These are phyloP conservation scores for Epinephelus lanceolatus DNA, from an alignment of 2,113 vertebrate genomes.

Conservation along the genomic window DNA sequence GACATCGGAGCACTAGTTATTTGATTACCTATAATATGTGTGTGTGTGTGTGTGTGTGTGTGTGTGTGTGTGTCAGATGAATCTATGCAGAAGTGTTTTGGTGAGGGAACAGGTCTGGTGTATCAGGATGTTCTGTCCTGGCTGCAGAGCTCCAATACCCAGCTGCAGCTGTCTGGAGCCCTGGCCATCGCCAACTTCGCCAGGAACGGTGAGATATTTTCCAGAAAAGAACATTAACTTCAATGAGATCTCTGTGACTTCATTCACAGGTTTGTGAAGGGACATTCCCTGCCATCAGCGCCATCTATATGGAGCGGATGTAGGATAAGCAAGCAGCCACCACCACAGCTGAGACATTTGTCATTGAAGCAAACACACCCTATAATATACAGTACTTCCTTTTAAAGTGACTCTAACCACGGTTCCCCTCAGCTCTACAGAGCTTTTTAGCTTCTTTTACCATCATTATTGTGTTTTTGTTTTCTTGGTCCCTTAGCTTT, in stretches of 20 bases:
- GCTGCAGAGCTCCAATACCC: constrained; percentile 81
- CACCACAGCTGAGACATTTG: background rate
- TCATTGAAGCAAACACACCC: too few species aligned
- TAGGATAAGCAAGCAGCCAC: background rate
- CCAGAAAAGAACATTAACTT: background rate
- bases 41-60: background rate
- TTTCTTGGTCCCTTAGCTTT: too few species aligned
- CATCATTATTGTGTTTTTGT: too few species aligned
- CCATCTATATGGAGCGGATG: background rate
- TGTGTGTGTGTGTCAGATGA: constrained; percentile 75
- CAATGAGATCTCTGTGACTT: background rate
- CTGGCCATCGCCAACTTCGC: constrained; percentile 83
- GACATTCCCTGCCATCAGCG: background rate
- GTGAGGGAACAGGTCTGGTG: constrained; percentile 76
- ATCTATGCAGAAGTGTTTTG: constrained; percentile 84
- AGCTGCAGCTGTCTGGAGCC: constrained; percentile 81
- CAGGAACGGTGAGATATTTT: constrained; percentile 69
- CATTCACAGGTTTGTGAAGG: background rate
- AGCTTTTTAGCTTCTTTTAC: too few species aligned
- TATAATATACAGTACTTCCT: too few species aligned
- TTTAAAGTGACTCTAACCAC: too few species aligned
- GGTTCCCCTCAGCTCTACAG: too few species aligned
- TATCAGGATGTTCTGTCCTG: constrained; percentile 82
- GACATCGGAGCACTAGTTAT: background rate
- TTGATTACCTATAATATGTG: too few species aligned